Conservation (phyloP, 2,888 invertebrate species). For the Chymomyza caudatula region DNA sequence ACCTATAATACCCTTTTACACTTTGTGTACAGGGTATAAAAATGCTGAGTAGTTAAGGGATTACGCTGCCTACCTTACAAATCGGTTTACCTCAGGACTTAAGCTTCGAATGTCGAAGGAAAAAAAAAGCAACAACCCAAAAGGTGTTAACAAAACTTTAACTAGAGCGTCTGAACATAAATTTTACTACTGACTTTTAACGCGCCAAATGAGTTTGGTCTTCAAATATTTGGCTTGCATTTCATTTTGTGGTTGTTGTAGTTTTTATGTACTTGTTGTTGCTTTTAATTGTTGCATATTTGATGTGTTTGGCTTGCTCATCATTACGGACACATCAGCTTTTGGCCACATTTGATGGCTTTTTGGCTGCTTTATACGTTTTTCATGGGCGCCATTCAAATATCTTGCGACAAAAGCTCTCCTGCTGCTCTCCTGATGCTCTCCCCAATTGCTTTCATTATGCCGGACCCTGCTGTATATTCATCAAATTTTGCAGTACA, state of each 20-base stretch:
- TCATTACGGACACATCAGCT: slow-evolving; percentile 38
- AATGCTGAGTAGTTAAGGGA: not conserved
- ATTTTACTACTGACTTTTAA: slow-evolving; percentile 39
- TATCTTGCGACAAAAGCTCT: too few relatives aligned
- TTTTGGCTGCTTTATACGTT: slow-evolving; percentile 49
- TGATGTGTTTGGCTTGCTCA: slow-evolving; percentile 48
- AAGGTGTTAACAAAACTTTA: slow-evolving; percentile 47
- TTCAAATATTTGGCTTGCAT: slow-evolving; percentile 54
- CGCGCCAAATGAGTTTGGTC: slow-evolving; percentile 8
- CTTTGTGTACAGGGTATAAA: too few relatives aligned
- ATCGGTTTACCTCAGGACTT: slow-evolving; percentile 52
- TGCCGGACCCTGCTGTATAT: slow-evolving; percentile 8
- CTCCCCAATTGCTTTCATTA: slow-evolving; percentile 11
- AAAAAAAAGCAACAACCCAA: slow-evolving; percentile 31
- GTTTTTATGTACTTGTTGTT: slow-evolving; percentile 44
- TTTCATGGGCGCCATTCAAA: slow-evolving; percentile 44
- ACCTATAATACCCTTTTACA: too few relatives aligned
- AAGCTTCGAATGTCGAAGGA: slow-evolving; percentile 53
- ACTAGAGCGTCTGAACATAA: slow-evolving; percentile 38
- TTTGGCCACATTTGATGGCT: not conserved
- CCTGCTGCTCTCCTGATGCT: slow-evolving; percentile 3
- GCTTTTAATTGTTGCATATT: slow-evolving; percentile 70
- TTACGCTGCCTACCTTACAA: slow-evolving; percentile 25
- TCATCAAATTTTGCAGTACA: slow-evolving; percentile 42
- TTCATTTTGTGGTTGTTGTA: slow-evolving; percentile 34